Evolutionary conservation across 2,113 vertebrate species (phyloP).

Genomic region (Nothoprocta pentlandii): DNA sequence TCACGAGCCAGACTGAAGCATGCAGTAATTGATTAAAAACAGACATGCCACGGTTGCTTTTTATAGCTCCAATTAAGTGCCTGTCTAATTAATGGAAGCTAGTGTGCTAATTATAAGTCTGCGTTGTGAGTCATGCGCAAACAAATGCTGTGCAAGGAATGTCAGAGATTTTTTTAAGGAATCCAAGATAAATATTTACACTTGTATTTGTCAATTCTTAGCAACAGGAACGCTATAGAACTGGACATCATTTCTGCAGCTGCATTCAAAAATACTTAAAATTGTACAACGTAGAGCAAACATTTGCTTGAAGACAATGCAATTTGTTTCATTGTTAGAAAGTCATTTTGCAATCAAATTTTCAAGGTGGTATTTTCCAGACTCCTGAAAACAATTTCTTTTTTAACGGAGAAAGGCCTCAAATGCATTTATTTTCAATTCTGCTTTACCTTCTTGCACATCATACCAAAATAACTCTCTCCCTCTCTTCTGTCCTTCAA

Average conservation of each 20-base stretch:
- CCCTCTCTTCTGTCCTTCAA: background rate
- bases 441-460: background rate
- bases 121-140: constrained; percentile 51
- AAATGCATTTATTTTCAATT: background rate
- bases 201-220: constrained; percentile 57
- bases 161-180: constrained; percentile 17
- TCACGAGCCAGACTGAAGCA: constrained; percentile 53
- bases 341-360: constrained; percentile 12
- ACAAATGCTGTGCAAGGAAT: constrained; percentile 41
- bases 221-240: constrained; percentile 43
- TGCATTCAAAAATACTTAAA: constrained; percentile 47
- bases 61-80: constrained; percentile 64
- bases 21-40: constrained; percentile 61
- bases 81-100: constrained; percentile 70
- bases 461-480: background rate
- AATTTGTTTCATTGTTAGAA: constrained; percentile 15
- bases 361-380: background rate
- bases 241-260: constrained; percentile 48
- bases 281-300: constrained; percentile 30
- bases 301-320: constrained; percentile 57
- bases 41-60: constrained; percentile 62
- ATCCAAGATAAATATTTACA: constrained; percentile 59
- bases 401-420: background rate
- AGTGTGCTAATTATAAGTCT: constrained; percentile 60
- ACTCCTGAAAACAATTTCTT: background rate